Conservation (phyloP, 1,140 invertebrate species). For the Chelonus insularis region DNA sequence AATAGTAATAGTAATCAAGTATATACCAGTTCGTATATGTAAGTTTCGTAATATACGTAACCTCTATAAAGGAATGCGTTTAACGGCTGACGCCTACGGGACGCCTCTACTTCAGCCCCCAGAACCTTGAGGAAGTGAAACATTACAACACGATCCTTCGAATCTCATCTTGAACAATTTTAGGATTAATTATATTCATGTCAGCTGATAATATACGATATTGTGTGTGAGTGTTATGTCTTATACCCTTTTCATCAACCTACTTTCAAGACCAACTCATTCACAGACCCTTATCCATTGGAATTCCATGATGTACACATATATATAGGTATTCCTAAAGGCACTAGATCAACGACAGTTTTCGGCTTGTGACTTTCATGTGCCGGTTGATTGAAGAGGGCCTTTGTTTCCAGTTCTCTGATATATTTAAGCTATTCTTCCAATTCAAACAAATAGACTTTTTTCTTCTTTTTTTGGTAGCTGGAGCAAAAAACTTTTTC, state of each 20-base stretch:
- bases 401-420: background rate
- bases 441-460: background rate
- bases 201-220: no score
- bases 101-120: constrained; percentile 51
- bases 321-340: constrained; percentile 51
- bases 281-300: background rate
- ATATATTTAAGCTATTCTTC: background rate
- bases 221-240: no score
- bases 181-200: no score
- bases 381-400: constrained; percentile 31
- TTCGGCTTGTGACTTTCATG: constrained; percentile 54
- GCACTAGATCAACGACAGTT: constrained; percentile 59
- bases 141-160: constrained; percentile 59
- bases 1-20: background rate
- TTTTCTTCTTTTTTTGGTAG: background rate
- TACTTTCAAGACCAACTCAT: no score
- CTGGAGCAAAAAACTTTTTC: no score
- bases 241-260: no score
- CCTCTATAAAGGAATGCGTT: constrained; percentile 61
- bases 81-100: constrained; percentile 60
- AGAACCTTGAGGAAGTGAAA: constrained; percentile 58
- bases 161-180: no score
- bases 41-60: constrained; percentile 39
- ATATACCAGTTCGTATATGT: background rate
- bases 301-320: constrained; percentile 34